A percentile compares a stretch with the other conserved stretches of the same genome.
These are phyloP conservation scores for Zaprionus taronus DNA, from an alignment of 1,140 invertebrate species.

Conservation along the genomic window DNA sequence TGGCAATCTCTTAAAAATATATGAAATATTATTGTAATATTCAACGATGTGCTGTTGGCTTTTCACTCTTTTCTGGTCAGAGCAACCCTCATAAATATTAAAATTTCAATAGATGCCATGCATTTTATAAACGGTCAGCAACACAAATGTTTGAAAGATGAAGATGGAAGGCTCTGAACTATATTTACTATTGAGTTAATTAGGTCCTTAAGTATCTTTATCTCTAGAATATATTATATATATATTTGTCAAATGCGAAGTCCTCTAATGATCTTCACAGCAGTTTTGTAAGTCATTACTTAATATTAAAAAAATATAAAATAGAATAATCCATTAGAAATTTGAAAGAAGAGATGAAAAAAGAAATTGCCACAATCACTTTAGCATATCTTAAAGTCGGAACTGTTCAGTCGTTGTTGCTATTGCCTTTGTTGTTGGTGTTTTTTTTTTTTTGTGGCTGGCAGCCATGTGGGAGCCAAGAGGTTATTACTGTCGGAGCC, in stretches of 20 bases:
- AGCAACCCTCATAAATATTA: too few relatives aligned
- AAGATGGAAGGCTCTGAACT: too few relatives aligned
- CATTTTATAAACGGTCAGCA: too few relatives aligned
- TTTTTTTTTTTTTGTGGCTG: constrained; percentile 24
- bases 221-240: too few relatives aligned
- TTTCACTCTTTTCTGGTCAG: neutral
- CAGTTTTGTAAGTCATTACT: too few relatives aligned
- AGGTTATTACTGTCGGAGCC: constrained; percentile 78
- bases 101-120: too few relatives aligned
- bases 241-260: too few relatives aligned
- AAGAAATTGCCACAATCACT: too few relatives aligned
- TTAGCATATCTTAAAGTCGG: neutral
- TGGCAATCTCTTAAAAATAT: constrained; percentile 37
- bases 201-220: too few relatives aligned
- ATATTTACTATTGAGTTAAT: too few relatives aligned
- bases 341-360: neutral
- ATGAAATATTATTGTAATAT: constrained; percentile 50
- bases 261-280: too few relatives aligned
- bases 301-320: neutral
- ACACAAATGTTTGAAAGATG: too few relatives aligned
- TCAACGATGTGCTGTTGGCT: neutral
- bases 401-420: neutral
- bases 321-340: neutral
- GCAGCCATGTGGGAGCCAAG: constrained; percentile 68
- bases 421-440: neutral